These are phyloP conservation scores for Monochamus alternatus DNA, from an alignment of 2,888 invertebrate genomes.

Conservation along the genomic window DNA sequence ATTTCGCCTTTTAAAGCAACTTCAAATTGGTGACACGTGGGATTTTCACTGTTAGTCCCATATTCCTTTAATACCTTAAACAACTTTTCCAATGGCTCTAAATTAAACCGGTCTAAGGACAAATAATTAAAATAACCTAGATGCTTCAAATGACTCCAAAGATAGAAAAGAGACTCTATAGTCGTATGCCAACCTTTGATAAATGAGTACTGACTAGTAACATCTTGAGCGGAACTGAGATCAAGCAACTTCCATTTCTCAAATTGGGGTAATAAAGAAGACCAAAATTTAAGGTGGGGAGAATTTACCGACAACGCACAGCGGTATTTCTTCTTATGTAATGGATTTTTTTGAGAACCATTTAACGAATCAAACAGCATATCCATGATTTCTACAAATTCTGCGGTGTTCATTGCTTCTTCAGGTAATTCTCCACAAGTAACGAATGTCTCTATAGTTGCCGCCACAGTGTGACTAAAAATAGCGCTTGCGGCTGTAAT, in stretches of 20 bases:
- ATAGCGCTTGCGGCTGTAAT: background rate
- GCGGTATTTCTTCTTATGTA: background rate
- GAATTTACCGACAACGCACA: background rate
- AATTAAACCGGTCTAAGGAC: background rate
- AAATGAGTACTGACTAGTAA: background rate
- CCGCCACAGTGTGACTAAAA: background rate
- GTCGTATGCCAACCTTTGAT: background rate
- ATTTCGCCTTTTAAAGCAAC: background rate
- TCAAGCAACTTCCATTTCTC: background rate
- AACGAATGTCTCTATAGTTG: background rate
- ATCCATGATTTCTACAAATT: slow-evolving; percentile 2
- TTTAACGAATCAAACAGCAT: background rate
- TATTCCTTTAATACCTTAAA: background rate
- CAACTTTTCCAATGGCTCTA: background rate
- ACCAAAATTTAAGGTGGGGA: background rate
- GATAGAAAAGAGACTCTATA: background rate
- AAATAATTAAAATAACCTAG: background rate
- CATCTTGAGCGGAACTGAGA: background rate
- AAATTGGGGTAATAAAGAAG: background rate
- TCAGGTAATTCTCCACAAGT: background rate
- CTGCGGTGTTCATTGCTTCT: background rate
- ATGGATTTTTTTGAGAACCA: background rate
- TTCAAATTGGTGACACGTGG: background rate
- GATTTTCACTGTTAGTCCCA: background rate
- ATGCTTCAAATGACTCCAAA: background rate